Evolutionary conservation across 2,113 vertebrate species (phyloP), one percentile per base, ranked within the genome.

Genomic region (Marmota monax): DNA sequence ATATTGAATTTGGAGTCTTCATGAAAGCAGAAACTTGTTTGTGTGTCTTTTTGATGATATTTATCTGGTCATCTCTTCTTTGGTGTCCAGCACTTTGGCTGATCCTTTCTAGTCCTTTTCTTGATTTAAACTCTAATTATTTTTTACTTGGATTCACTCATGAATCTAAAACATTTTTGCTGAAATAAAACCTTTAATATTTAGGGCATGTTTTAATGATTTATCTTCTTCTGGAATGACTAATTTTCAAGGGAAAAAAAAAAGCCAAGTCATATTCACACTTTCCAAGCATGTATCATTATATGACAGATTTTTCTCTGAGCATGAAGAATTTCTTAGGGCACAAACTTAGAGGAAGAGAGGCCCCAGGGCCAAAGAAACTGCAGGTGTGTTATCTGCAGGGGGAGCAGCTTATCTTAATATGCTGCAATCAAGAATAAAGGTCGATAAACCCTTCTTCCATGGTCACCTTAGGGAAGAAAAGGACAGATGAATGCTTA

Each of bases 241-340:
- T 88, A 78, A 61, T 97, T 96, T 94, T 82, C 78, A 94, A 90
- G 67, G 27, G 53, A 90, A 80, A 45, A 97, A 92, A 79, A 97
- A 92, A 79, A 70, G 48, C 42, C 14, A 27, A 88, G 27, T 91
- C 69, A 72, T 51, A 53, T 22, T 95, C 34, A 82, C 18, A 48
- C 67, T 88, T 96, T 93, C 51, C 51, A 88, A 37, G 18, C n/a
- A 77, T 83, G n/a, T 13, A 53, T 95, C 90, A 84, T 93, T 88
- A 92, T 92, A 51, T 94, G 45, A 90, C 45, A 70, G 29, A 23
- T 89, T 97, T 94, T 94, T 88, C 53, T 80, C 65, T 23, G 69
- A 82, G 73, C 56, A 56, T 69, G 78, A 92, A 94, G 88, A 48
- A 90, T 96, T 94, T 97, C 70, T 58, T 74, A 72, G 63, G 92